A percentile compares a stretch with the other conserved stretches of the same genome.
Conservation (phyloP, 2,797 vertebrate species). For the Todus mexicanus region DNA sequence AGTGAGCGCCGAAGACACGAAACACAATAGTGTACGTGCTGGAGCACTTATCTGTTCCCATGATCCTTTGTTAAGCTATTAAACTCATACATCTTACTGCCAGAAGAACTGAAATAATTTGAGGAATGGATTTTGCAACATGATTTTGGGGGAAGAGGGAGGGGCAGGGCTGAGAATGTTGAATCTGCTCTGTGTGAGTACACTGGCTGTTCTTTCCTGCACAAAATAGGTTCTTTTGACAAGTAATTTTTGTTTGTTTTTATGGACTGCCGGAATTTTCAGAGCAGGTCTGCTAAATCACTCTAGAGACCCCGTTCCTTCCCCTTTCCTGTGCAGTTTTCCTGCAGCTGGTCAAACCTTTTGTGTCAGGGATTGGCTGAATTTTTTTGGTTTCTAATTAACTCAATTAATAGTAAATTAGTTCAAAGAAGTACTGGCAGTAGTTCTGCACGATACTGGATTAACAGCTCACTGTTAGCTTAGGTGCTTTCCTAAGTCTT, state of each 20-base stretch:
- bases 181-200: not conserved
- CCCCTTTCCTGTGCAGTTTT: not conserved
- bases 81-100: not conserved
- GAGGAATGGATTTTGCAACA: not conserved
- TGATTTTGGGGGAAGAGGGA: not conserved
- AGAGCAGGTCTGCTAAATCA: not conserved
- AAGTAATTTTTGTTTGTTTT: not conserved
- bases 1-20: not conserved
- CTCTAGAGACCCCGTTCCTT: not conserved
- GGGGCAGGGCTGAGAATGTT: not conserved
- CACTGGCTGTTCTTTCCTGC: not conserved
- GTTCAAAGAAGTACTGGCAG: not conserved
- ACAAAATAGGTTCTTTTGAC: not conserved
- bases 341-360: not conserved
- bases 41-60: not conserved
- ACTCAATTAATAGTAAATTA: constrained; percentile 12
- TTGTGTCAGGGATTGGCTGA: not conserved
- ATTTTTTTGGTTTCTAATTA: not conserved
- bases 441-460: not conserved
- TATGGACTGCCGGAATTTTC: not conserved
- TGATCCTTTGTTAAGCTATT: not conserved
- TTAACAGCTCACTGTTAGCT: not conserved
- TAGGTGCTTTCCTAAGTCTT: not conserved
- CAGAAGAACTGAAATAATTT: not conserved
- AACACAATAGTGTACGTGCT: constrained; percentile 23